phyloP scores from a whole-genome alignment of 1,140 invertebrate genomes.

The Heliconius nattereri region DNA sequence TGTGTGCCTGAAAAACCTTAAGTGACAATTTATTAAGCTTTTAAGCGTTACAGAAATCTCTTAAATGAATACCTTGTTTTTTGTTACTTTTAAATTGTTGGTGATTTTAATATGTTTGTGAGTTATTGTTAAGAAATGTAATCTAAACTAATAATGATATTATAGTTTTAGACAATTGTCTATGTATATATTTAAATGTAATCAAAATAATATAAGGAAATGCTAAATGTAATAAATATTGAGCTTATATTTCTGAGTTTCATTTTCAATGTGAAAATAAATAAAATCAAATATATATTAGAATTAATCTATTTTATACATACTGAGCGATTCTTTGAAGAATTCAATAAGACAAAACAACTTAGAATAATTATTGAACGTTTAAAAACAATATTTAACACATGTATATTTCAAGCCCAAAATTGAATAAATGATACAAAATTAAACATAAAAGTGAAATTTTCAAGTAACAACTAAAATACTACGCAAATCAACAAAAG shows the following conservation, averaged over 20 bases:
- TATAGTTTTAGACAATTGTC: neutral
- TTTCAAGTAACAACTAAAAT: neutral
- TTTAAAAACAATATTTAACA: too few species aligned
- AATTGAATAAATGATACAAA: slow-evolving; percentile 9
- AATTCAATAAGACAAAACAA: too few species aligned
- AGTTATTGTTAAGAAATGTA: neutral
- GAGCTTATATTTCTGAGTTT: too few species aligned
- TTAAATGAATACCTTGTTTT: neutral
- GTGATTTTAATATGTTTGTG: slow-evolving; percentile 6
- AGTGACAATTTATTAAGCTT: slow-evolving; percentile 12
- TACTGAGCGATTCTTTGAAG: too few species aligned
- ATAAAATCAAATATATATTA: too few species aligned
- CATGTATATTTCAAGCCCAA: neutral
- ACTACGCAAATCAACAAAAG: slow-evolving; percentile 27
- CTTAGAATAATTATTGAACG: too few species aligned
- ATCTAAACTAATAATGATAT: neutral
- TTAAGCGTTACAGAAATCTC: neutral
- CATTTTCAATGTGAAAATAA: too few species aligned
- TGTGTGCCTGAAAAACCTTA: neutral
- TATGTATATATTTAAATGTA: neutral
- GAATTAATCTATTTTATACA: too few species aligned
- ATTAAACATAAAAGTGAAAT: neutral
- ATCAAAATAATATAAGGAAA: too few species aligned
- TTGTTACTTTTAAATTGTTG: neutral
- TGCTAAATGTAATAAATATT: too few species aligned